Conservation (phyloP, 2,113 vertebrate species). For the Lophius piscatorius region DNA sequence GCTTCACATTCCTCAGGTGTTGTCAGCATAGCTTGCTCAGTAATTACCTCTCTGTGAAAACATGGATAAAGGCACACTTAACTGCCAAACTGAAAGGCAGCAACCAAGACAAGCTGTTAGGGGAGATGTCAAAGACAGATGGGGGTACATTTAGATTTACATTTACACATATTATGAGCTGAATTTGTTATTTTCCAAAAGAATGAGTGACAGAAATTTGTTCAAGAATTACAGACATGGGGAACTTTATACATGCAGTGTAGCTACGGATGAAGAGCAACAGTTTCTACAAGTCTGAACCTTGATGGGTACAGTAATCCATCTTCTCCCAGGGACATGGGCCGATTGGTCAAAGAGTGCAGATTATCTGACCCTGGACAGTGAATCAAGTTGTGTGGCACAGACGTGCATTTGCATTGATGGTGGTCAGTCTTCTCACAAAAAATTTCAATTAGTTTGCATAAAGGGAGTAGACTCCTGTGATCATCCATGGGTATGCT, state of each 20-base stretch:
- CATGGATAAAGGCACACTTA: constrained; percentile 39
- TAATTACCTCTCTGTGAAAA: constrained; percentile 73
- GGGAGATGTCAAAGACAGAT: constrained; percentile 11
- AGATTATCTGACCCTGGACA: constrained; percentile 35
- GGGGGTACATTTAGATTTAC: constrained; percentile 14
- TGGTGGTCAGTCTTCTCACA: constrained; percentile 8
- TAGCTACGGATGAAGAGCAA: constrained; percentile 51
- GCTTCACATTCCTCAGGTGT: constrained; percentile 80
- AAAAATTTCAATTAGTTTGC: constrained; percentile 5
- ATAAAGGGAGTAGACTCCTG: not conserved
- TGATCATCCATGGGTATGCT: not conserved
- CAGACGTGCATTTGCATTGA: constrained; percentile 9
- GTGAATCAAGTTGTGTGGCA: constrained; percentile 28
- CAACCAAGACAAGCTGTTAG: not conserved
- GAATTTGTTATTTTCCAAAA: not conserved
- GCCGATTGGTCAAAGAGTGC: constrained; percentile 20
- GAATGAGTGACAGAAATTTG: not conserved
- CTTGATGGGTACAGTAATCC: constrained; percentile 63
- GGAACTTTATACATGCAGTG: constrained; percentile 3
- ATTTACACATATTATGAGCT: constrained; percentile 1
- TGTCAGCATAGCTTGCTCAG: constrained; percentile 70
- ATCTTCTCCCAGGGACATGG: constrained; percentile 47
- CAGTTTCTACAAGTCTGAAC: constrained; percentile 32
- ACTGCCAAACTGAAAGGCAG: constrained; percentile 17
- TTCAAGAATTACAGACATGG: constrained; percentile 7